Conservation (phyloP, 2,888 invertebrate species). For the Disparrhopalites patrizii region DNA sequence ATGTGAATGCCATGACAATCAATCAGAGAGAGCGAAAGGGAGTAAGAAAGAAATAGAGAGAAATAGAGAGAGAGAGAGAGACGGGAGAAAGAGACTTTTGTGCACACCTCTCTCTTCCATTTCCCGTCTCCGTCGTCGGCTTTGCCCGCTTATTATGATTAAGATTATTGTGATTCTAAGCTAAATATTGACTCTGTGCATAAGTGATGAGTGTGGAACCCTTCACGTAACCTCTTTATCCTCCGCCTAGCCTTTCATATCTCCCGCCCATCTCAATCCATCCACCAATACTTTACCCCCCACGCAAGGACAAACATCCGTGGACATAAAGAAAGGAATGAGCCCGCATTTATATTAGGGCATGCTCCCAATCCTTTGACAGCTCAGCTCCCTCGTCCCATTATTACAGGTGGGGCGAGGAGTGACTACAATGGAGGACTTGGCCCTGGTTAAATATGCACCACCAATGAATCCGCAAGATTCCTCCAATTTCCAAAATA, state of each 20-base stretch:
- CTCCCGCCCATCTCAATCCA: neutral
- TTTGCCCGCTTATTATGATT: too few species aligned
- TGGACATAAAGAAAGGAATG: too few species aligned
- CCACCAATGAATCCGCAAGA: too few species aligned
- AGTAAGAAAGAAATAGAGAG: constrained; percentile 1
- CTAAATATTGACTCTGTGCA: constrained; percentile 22
- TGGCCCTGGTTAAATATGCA: neutral
- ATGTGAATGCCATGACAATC: neutral
- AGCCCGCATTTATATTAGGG: too few species aligned
- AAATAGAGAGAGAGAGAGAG: neutral
- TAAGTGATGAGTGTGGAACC: constrained; percentile 17
- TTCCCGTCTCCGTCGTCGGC: too few species aligned
- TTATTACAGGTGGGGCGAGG: neutral
- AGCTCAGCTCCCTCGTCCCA: neutral
- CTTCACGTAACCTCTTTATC: too few species aligned
- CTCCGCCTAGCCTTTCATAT: neutral
- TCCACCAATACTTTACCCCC: too few species aligned
- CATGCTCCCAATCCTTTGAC: too few species aligned
- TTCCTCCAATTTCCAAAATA: neutral
- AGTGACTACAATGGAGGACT: neutral
- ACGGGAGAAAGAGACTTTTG: too few species aligned
- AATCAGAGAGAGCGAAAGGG: neutral
- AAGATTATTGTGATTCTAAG: too few species aligned
- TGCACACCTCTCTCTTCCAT: too few species aligned
- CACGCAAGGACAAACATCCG: too few species aligned